Evolutionary conservation across 2,888 invertebrate species (phyloP).

Genomic region (Chymomyza procnemis): DNA sequence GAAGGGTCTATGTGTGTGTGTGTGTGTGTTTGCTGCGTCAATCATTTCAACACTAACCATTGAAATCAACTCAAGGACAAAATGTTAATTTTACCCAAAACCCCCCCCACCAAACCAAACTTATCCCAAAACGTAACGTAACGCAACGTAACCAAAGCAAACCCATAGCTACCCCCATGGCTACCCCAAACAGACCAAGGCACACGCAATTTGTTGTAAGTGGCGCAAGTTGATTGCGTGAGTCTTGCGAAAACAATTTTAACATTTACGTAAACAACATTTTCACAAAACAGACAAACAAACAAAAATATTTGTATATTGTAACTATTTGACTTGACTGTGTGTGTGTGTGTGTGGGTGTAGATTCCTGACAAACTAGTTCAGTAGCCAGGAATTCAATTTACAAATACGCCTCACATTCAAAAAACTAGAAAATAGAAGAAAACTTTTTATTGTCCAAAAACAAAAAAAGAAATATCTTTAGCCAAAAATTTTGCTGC

Average conservation of each 20-base stretch:
- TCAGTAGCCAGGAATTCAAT: background rate
- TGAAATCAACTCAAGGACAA: constrained; percentile 21
- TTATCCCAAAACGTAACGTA: background rate
- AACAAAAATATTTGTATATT: background rate
- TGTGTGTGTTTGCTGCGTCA: constrained; percentile 11
- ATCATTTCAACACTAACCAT: constrained; percentile 19
- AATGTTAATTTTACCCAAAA: constrained; percentile 17
- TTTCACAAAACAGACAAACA: background rate
- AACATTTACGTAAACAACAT: constrained; percentile 9
- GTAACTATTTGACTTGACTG: background rate
- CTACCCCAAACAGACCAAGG: background rate
- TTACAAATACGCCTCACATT: background rate
- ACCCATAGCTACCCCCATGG: background rate
- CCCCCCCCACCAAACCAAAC: background rate
- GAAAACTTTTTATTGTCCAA: too few species aligned
- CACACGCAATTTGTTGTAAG: constrained; percentile 14
- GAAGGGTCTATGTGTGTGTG: background rate
- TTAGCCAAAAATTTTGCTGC: too few species aligned
- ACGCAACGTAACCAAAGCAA: background rate
- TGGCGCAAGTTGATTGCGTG: constrained; percentile 7
- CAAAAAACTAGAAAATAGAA: too few species aligned
- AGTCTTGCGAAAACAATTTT: constrained; percentile 3
- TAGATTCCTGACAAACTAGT: background rate
- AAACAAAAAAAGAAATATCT: too few species aligned
- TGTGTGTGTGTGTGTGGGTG: background rate